Percentiles rank a stretch among this genome's conserved stretches.
These are phyloP conservation scores for Tachystola acroxantha DNA, from an alignment of 2,888 invertebrate genomes.

Conservation along the genomic window DNA sequence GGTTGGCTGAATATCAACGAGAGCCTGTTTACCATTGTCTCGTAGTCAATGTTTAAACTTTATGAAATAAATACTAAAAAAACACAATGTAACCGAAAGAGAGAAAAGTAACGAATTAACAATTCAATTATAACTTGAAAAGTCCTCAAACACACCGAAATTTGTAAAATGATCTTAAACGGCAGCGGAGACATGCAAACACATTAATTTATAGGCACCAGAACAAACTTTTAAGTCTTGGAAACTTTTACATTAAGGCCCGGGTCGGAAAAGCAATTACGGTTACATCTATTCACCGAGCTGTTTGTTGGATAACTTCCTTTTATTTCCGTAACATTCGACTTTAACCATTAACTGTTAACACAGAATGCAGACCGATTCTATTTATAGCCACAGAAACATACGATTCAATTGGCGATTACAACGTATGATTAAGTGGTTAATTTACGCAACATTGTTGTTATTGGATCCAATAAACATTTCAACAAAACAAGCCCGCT, in stretches of 20 bases:
- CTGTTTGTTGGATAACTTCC: conserved; percentile 33
- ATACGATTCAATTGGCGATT: conserved; percentile 25
- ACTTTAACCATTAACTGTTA: conserved; percentile 10
- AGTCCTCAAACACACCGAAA: conserved; percentile 20
- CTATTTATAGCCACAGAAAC: conserved; percentile 3
- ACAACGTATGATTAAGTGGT: conserved; percentile 40
- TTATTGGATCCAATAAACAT: conserved; percentile 55
- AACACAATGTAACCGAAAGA: not conserved
- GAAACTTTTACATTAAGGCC: conserved; percentile 70
- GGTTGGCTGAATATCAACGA: too few species aligned
- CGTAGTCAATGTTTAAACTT: too few species aligned
- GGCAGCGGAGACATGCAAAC: conserved; percentile 56
- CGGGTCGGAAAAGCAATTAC: conserved; percentile 53
- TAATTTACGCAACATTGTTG: conserved; percentile 67
- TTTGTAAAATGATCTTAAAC: conserved; percentile 41
- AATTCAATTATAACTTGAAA: conserved; percentile 19
- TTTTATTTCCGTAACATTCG: conserved; percentile 31
- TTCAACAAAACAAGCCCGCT: conserved; percentile 59
- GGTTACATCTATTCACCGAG: conserved; percentile 49
- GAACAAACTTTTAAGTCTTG: conserved; percentile 61
- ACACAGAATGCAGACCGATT: not conserved
- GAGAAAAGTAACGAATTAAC: conserved; percentile 16
- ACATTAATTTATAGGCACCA: conserved; percentile 69
- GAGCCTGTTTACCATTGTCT: too few species aligned
- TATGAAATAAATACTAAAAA: too few species aligned